phyloP scores from a whole-genome alignment of 2,797 vertebrate genomes.

The Dromococcyx pavoninus region DNA sequence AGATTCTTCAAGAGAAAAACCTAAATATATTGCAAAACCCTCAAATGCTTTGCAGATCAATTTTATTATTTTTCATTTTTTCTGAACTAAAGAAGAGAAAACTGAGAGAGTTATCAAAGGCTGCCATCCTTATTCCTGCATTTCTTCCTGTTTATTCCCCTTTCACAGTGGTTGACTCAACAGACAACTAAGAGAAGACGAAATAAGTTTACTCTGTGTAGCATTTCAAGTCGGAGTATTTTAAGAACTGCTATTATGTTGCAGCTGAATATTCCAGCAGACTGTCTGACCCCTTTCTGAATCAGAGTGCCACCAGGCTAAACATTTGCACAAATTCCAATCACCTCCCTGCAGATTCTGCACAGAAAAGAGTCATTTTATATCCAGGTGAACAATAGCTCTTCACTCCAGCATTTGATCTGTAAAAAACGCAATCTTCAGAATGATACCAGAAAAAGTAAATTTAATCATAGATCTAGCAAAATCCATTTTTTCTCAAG shows the following conservation, averaged over 20 bases:
- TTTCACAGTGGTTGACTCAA: constrained; percentile 43
- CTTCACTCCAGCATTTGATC: not conserved
- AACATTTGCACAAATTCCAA: constrained; percentile 29
- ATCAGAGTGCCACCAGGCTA: not conserved
- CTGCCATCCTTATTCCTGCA: not conserved
- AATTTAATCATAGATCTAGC: not conserved
- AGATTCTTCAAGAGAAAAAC: constrained; percentile 27
- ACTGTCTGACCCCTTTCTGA: constrained; percentile 30
- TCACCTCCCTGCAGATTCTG: not conserved
- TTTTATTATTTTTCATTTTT: not conserved
- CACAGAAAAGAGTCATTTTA: not conserved
- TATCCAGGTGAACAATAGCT: not conserved
- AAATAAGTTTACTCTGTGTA: not conserved
- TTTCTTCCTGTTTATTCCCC: constrained; percentile 29
- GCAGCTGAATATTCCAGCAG: constrained; percentile 25
- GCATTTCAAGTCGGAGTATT: constrained; percentile 48
- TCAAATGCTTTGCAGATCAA: not conserved
- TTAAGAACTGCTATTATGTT: constrained; percentile 43
- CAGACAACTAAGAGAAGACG: constrained; percentile 39
- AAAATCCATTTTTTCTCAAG: not conserved
- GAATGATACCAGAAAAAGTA: not conserved
- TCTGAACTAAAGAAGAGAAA: not conserved
- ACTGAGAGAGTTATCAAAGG: not conserved
- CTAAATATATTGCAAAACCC: not conserved
- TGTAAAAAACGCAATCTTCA: not conserved